Evolutionary conservation across 2,888 invertebrate species (phyloP), one percentile per base, ranked within the genome.

Genomic region (Diaphora mendica): DNA sequence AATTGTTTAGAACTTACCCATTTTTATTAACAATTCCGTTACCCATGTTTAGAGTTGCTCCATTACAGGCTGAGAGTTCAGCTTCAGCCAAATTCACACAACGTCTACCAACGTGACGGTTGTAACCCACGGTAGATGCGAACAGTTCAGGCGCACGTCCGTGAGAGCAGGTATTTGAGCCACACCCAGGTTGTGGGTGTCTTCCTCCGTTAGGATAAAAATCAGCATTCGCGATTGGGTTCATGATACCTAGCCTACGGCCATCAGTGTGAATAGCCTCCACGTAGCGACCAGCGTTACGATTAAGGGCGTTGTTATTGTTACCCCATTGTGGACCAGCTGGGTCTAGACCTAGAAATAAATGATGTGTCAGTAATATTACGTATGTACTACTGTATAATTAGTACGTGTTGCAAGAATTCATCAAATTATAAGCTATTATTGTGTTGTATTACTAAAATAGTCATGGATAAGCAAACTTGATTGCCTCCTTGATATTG

Each of bases 201-300:
- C 79, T 88, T 48, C 93, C 93, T 20, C 92, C 92, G 70, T 93
- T 94, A 9, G 92, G 91, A 79, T 92, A 94, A 82, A 94, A 93
- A 79, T 94, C 90, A 42, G 83, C 85, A 72, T 91, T 70, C 13
- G 81, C 90, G 33, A 90, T 80, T 0, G 83, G 73, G 55, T 89
- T 81, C 68, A 88, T 85, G 65, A 92, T 91, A 30, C 93, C 93
- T 3, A 92, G 86, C 3, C 84, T 33, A 20, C 87, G 85, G 30
- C 90, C 91, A 51, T 93, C 92, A 0, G 93, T 93, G 80, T 94
- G 93, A 70, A 94, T 92, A 39, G 86, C 82, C 82, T 94, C 94
- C 0, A 93, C 93, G 73, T 92, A 92, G 20, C 79, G 79, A 8
- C 87, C 93, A 66, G 84, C 81, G 55, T 85, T 84, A 1, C 33